phyloP scores from a whole-genome alignment of 2,888 invertebrate genomes.

The Lysandra bellargus region DNA sequence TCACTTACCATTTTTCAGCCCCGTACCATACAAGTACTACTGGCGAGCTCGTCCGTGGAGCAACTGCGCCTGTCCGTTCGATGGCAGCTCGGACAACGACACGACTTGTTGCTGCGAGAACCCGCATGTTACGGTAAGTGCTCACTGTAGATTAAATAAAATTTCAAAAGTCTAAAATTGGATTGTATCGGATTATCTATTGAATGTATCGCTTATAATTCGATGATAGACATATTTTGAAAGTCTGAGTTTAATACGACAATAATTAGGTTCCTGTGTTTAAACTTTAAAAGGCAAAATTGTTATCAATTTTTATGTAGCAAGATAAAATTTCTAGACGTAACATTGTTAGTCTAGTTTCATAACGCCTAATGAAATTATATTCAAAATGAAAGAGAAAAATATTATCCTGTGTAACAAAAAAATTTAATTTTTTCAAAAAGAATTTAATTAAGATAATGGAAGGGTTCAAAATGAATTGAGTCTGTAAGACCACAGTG shows the following conservation, averaged over 20 bases:
- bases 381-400: background rate
- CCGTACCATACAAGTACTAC: constrained; percentile 59
- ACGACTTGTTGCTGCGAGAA: constrained; percentile 17
- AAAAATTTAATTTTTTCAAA: background rate
- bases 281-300: too few species aligned
- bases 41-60: constrained; percentile 64
- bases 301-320: too few species aligned
- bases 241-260: too few species aligned
- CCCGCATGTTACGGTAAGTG: constrained; percentile 11
- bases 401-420: background rate
- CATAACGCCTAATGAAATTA: background rate
- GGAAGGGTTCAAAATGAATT: constrained; percentile 4
- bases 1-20: constrained; percentile 45
- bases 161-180: too few species aligned
- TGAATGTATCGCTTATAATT: too few species aligned
- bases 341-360: background rate
- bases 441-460: constrained; percentile 4
- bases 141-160: too few species aligned
- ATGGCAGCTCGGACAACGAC: background rate
- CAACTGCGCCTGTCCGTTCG: constrained; percentile 36
- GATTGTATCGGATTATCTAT: too few species aligned
- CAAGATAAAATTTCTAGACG: background rate
- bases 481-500: background rate
- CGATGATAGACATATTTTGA: too few species aligned
- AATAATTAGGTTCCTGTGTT: too few species aligned